Base-by-base conservation (phyloP, 2,888 invertebrate species). In the Diadegma fenestrale region DNA sequence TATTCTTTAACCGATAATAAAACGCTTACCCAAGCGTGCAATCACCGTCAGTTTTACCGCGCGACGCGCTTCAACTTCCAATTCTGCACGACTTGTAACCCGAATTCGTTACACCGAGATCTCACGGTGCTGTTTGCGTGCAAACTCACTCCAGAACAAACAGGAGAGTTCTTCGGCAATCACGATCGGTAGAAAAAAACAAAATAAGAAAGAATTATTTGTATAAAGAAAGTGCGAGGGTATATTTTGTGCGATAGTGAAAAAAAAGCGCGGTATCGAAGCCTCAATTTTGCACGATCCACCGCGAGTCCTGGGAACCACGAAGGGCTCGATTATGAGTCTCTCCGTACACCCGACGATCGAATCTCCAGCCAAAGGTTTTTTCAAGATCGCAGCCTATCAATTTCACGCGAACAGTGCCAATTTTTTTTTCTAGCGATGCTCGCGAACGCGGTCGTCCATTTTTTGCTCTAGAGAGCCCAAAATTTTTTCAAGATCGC, bases 211-310 rank as follows among this genome's bases (percentile, higher is more conserved):
- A 71, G 76, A 58, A 26, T 64, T 61, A 33, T 54, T 43, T 43
- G 26, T 77, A 77, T 41, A 17, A 30, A 37, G 71, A 66, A 30
- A 63, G 64, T n/a, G n/a, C n/a, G 71, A 58, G 14, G 58, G 26
- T 26, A 26, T 22, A 22, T 80, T 73, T 81, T 51, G 51, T 71
- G 71, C 48, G 71, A 17, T 71, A 22, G 61, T 17, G 48, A 19
- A 85, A 84, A 85, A 84, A 80, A 72, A 68, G 68, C 30, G 68
- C 30, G 66, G 66, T 80, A 82, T 86, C 85, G 77, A 64, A 75
- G 58, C 76, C 76, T 88, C 86, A 78, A 82, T 87, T 80, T 85
- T 86, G 87, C 88, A 88, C 88, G 88, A 87, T 83, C 87, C 82
- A 41, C 64, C 82, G 61, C 69, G 63, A 85, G 81, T 80, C 87